These are phyloP conservation scores for Pachydiplax longipennis DNA, from an alignment of 2,888 invertebrate species.

Conservation along the genomic window DNA sequence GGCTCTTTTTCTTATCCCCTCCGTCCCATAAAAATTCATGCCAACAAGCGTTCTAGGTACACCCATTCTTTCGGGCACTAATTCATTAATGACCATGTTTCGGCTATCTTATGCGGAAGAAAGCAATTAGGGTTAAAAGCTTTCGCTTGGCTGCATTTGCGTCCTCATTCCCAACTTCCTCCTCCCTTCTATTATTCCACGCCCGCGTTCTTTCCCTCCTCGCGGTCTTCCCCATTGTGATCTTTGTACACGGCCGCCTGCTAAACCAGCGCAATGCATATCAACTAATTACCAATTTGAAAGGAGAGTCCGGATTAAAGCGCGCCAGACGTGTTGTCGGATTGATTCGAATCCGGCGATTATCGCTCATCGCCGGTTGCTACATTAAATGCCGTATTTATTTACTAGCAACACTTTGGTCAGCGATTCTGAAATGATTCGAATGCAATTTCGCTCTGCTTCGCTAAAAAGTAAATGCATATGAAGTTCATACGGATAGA, in stretches of 20 bases:
- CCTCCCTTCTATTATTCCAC: not conserved
- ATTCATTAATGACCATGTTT: conserved; percentile 27
- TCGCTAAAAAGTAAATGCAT: no score
- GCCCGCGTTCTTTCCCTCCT: not conserved
- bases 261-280: not conserved
- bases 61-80: not conserved
- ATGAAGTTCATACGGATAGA: not conserved
- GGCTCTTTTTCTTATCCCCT: not conserved
- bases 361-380: not conserved
- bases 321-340: not conserved
- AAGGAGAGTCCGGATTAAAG: not conserved
- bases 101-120: conserved; percentile 23
- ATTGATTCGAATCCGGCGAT: not conserved
- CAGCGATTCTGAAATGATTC: not conserved
- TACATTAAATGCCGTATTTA: not conserved
- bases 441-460: not conserved
- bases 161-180: not conserved
- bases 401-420: not conserved
- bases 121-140: conserved; percentile 43
- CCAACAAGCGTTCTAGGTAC: conserved; percentile 1
- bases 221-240: not conserved
- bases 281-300: conserved; percentile 6
- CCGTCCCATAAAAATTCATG: not conserved
- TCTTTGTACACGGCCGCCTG: not conserved
- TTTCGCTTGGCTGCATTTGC: conserved; percentile 28